These are phyloP conservation scores for Doryteuthis pealeii DNA, from an alignment of 1,140 invertebrate genomes.

Conservation along the genomic window DNA sequence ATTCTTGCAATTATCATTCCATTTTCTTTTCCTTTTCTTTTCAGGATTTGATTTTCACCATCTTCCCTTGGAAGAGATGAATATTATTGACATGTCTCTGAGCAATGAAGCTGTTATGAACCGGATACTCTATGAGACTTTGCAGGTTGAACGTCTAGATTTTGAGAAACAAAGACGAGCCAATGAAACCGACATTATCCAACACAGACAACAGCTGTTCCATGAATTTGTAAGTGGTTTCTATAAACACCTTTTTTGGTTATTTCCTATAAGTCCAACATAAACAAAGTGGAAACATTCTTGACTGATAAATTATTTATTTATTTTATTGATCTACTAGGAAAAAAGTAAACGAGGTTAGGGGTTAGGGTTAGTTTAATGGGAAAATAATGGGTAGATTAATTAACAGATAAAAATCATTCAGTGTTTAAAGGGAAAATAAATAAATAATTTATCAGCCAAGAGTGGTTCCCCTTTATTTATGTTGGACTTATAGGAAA, in stretches of 20 bases:
- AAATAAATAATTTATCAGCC: neutral
- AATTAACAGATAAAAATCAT: no score
- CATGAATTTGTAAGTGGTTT: slow-evolving; percentile 50
- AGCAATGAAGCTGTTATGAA: slow-evolving; percentile 56
- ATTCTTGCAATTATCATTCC: neutral
- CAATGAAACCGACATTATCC: slow-evolving; percentile 55
- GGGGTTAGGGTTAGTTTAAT: no score
- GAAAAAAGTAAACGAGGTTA: no score
- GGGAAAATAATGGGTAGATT: no score
- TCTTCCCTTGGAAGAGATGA: slow-evolving; percentile 50
- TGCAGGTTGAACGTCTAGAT: slow-evolving; percentile 55
- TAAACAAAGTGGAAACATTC: no score
- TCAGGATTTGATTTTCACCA: slow-evolving; percentile 49
- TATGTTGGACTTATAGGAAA: no score
- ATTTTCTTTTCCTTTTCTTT: neutral
- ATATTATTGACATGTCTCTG: slow-evolving; percentile 54
- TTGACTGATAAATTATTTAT: no score
- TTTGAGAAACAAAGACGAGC: slow-evolving; percentile 56
- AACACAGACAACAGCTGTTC: slow-evolving; percentile 48
- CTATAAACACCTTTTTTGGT: no score
- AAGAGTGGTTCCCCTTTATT: no score
- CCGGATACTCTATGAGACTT: slow-evolving; percentile 49
- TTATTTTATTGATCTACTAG: no score
- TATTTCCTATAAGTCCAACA: no score
- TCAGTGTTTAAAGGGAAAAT: no score